Conservation (phyloP, 1,140 invertebrate species). For the Mesaphorura yosii region DNA sequence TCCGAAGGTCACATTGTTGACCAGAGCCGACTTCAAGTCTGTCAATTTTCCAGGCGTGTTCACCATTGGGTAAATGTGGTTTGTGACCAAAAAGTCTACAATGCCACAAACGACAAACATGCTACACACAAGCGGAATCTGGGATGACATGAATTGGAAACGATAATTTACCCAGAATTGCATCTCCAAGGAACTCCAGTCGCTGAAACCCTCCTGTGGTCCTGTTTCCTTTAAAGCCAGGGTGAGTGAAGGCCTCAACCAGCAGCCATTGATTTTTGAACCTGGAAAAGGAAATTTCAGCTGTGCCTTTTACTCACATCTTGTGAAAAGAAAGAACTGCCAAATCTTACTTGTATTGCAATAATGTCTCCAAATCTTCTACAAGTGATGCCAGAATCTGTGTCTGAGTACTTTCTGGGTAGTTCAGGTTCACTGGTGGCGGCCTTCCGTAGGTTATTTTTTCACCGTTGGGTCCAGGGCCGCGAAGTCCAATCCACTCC, state of each 20-base stretch:
- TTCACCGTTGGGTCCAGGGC: neutral
- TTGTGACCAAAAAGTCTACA: slow-evolving; percentile 77
- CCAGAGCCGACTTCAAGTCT: slow-evolving; percentile 80
- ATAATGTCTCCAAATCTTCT: too few relatives aligned
- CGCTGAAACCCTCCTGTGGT: slow-evolving; percentile 85
- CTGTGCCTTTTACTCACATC: neutral
- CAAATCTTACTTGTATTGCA: neutral
- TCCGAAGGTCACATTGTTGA: slow-evolving; percentile 91
- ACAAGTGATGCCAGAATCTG: too few relatives aligned
- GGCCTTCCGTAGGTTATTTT: neutral
- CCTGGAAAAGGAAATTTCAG: slow-evolving; percentile 39
- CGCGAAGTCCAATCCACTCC: slow-evolving; percentile 16
- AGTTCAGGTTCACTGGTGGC: neutral
- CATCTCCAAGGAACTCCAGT: slow-evolving; percentile 91
- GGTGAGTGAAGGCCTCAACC: slow-evolving; percentile 80
- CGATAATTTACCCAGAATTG: slow-evolving; percentile 65
- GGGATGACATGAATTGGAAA: too few relatives aligned
- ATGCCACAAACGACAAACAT: too few relatives aligned
- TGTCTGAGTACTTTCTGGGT: neutral
- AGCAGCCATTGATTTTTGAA: slow-evolving; percentile 47
- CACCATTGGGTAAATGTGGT: slow-evolving; percentile 67
- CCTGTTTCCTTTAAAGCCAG: slow-evolving; percentile 73
- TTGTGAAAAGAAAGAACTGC: neutral
- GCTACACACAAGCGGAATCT: too few relatives aligned
- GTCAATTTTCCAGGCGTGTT: slow-evolving; percentile 70